Evolutionary conservation across 2,888 invertebrate species (phyloP).

Genomic region (Syrista parreyssii): DNA sequence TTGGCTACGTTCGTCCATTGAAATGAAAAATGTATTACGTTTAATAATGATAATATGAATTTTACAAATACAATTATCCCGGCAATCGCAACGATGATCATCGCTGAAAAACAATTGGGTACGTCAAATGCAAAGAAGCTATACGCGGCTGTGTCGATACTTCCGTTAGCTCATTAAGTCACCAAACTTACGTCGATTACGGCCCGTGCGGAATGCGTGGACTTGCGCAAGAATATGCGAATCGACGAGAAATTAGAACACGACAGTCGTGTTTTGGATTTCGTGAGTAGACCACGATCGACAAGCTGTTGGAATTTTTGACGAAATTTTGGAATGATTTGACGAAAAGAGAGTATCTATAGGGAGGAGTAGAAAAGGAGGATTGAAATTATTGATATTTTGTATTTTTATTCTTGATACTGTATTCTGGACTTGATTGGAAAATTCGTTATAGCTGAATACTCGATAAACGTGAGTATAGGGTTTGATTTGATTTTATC

Average conservation of each 20-base stretch:
- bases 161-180: background rate
- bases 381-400: background rate
- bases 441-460: background rate
- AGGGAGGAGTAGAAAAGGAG: background rate
- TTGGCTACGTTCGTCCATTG: background rate
- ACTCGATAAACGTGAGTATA: background rate
- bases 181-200: constrained; percentile 17
- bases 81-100: background rate
- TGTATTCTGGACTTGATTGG: background rate
- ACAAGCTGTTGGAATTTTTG: background rate
- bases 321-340: background rate
- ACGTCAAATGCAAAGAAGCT: background rate
- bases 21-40: background rate
- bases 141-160: background rate
- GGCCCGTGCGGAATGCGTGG: constrained; percentile 16
- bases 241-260: constrained; percentile 21
- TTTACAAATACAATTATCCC: background rate
- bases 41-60: background rate
- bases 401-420: background rate
- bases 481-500: background rate
- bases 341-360: background rate
- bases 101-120: background rate
- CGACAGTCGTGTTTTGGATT: background rate
- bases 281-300: background rate
- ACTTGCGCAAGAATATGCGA: constrained; percentile 19